These are phyloP conservation scores for Threskiornis aethiopicus DNA, from an alignment of 2,797 vertebrate genomes.

Conservation along the genomic window DNA sequence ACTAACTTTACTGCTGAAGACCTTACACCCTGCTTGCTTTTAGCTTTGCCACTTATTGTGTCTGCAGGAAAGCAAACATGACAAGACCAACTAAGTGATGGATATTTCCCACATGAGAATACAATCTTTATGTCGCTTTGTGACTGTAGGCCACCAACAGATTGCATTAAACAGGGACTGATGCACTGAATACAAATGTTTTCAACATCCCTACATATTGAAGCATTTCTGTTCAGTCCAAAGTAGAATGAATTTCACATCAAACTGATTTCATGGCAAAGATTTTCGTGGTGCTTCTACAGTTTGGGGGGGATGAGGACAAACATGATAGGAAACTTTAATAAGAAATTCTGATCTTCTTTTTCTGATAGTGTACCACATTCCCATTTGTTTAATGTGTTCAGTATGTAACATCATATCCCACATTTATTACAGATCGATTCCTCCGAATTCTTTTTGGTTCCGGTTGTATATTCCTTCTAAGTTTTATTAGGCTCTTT, in stretches of 20 bases:
- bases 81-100: constrained; percentile 25
- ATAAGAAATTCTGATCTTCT: neutral
- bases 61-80: constrained; percentile 45
- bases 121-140: constrained; percentile 30
- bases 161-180: constrained; percentile 33
- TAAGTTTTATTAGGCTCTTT: neutral
- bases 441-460: neutral
- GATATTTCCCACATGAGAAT: constrained; percentile 41
- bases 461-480: neutral
- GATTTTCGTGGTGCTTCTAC: constrained; percentile 6
- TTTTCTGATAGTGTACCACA: neutral
- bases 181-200: constrained; percentile 31
- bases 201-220: neutral
- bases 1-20: constrained; percentile 3
- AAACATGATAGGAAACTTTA: neutral
- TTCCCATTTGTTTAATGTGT: neutral
- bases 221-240: neutral
- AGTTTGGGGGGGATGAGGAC: neutral
- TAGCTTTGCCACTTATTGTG: constrained; percentile 19
- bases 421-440: neutral
- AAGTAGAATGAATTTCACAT: neutral
- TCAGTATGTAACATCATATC: neutral
- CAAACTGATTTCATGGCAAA: neutral
- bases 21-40: constrained; percentile 16
- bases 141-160: constrained; percentile 25